These are phyloP conservation scores for Phengaris alcon DNA, from an alignment of 2,888 invertebrate species.

Conservation along the genomic window DNA sequence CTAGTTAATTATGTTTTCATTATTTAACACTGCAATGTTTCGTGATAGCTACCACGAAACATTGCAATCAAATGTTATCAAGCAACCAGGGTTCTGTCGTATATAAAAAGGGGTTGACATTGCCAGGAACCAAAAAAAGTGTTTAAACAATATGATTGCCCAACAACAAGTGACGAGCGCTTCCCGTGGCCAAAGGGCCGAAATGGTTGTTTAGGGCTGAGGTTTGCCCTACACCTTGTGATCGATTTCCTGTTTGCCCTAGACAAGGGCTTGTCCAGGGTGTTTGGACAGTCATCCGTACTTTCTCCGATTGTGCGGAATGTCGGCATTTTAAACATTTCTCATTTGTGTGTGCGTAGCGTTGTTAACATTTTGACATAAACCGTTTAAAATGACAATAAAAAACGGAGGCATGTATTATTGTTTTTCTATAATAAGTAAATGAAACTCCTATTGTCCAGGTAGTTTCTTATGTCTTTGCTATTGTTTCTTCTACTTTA, in stretches of 20 bases:
- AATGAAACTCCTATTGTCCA: not conserved
- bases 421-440: not conserved
- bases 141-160: conserved; percentile 29
- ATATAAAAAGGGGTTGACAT: not conserved
- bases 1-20: no score
- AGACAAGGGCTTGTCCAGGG: conserved; percentile 58
- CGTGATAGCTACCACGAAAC: not conserved
- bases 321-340: conserved; percentile 11
- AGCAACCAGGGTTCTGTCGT: not conserved
- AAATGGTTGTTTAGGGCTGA: conserved; percentile 30
- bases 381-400: not conserved
- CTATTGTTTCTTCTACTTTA: not conserved
- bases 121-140: conserved; percentile 6
- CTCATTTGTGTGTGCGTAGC: not conserved
- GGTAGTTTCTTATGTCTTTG: not conserved
- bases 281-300: conserved; percentile 43
- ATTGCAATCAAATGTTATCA: not conserved
- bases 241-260: conserved; percentile 57
- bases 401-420: not conserved
- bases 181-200: conserved; percentile 48
- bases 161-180: conserved; percentile 43
- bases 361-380: not conserved
- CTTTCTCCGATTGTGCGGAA: conserved; percentile 7
- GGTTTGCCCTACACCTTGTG: conserved; percentile 50
- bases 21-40: no score